phyloP scores from a whole-genome alignment of 2,797 vertebrate species.

The Esox masquinongy region DNA sequence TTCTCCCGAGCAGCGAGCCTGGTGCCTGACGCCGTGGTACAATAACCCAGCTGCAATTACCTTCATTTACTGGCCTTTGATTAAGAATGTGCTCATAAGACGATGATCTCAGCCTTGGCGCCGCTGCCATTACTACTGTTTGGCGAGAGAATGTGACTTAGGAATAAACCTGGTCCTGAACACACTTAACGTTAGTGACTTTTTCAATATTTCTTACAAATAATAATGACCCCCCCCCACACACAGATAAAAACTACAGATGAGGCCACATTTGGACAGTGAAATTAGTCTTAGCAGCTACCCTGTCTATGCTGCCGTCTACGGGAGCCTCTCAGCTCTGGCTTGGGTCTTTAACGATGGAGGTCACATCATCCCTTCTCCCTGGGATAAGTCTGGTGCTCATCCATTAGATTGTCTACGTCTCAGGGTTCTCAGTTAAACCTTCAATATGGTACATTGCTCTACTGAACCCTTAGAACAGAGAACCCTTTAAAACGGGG shows the following conservation, averaged over 20 bases:
- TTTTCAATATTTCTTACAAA: not conserved
- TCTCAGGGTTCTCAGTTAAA: not conserved
- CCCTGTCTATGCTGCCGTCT: not conserved
- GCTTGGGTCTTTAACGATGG: not conserved
- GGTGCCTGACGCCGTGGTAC: constrained; percentile 48
- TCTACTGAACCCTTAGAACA: too few species aligned
- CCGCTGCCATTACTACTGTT: constrained; percentile 25
- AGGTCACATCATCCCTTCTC: not conserved
- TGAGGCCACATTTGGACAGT: not conserved
- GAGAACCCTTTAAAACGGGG: too few species aligned
- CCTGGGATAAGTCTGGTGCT: not conserved
- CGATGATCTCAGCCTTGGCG: constrained; percentile 29
- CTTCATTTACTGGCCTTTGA: constrained; percentile 64
- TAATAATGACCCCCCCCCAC: not conserved
- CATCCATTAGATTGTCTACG: not conserved
- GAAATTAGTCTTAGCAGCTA: not conserved
- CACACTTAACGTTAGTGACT: not conserved
- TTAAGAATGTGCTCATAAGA: constrained; percentile 31
- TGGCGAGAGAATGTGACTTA: not conserved
- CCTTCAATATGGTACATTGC: not conserved
- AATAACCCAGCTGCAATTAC: constrained; percentile 75
- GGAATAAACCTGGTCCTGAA: not conserved
- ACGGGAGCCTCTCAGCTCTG: not conserved
- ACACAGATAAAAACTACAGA: not conserved
- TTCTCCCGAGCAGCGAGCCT: constrained; percentile 53